phyloP scores from a whole-genome alignment of 2,113 vertebrate genomes.

The Notarius quadriscutis region DNA sequence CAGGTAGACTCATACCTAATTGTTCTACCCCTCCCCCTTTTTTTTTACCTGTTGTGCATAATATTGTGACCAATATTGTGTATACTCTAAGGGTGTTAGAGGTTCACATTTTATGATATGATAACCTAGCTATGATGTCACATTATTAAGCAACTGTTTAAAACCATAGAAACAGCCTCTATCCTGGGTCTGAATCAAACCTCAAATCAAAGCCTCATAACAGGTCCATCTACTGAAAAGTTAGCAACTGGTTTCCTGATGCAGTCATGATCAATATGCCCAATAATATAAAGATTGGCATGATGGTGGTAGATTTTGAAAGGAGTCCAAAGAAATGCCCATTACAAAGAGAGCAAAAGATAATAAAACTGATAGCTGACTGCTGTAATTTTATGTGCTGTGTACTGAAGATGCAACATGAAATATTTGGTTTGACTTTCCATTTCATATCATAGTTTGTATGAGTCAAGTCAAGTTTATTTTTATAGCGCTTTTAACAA shows the following conservation, averaged over 20 bases:
- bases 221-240: background rate
- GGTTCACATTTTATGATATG: background rate
- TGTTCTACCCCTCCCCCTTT: background rate
- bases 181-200: background rate
- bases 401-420: background rate
- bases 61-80: background rate
- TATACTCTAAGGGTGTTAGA: background rate
- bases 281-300: background rate
- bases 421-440: background rate
- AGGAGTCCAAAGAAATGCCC: background rate
- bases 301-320: background rate
- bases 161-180: background rate
- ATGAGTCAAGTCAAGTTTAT: too few species aligned
- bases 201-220: background rate
- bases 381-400: background rate
- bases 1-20: constrained; percentile 74
- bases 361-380: background rate
- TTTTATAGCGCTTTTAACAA: too few species aligned
- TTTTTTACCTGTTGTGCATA: background rate
- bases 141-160: background rate
- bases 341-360: background rate
- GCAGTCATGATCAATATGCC: background rate
- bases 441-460: background rate
- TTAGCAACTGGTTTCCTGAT: background rate
- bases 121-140: background rate